Base-by-base conservation (phyloP, 2,888 invertebrate species). In the Mythimna vitellina region DNA sequence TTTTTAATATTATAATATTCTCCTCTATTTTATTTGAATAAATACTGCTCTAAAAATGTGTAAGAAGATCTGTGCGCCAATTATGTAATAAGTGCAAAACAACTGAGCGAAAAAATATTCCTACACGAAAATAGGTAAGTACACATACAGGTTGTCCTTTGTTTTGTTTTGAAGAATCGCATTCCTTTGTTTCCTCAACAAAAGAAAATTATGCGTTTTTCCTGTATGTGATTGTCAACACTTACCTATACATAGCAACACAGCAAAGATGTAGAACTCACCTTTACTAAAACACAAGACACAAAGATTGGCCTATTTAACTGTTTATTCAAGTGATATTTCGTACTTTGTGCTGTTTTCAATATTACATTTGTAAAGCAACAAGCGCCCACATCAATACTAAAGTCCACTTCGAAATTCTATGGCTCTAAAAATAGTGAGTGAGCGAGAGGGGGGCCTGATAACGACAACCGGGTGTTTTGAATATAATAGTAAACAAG, bases 381-480 rank as follows among this genome's bases (percentile, higher is more conserved):
- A 80, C 70, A 76, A 73, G 80, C 85, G 78, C 87, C 84, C 82
- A 87, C 87, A 82, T 83, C 76, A 73, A 84, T 85, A 86, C 85
- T 89, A 88, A 89, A 88, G 89, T 89, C 86, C 87, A 88, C 83
- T 84, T 84, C 65, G 79, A 76, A 87, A 85, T 87, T 85, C 83
- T 83, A 82, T 83, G 78, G 70, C 79, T 86, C 91, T 93, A 92
- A 87, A 92, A 92, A 92, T 92, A 93, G 88, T 82, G 81, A 71
- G 80, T 72, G 83, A 86, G 84, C 80, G 84, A 87, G 87, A 85
- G 80, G 81, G 81, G 80, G 80, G 70, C 81, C 86, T 90, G 88
- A 88, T 91, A 90, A 89, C 87, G 83, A 81, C 82, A 75, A 82
- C 79, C 73, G 84, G 78, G 80, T 89, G 88, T 89, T 89, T 87